Base-by-base conservation (phyloP, 2,113 vertebrate species). In the Siphamia tubifer region DNA sequence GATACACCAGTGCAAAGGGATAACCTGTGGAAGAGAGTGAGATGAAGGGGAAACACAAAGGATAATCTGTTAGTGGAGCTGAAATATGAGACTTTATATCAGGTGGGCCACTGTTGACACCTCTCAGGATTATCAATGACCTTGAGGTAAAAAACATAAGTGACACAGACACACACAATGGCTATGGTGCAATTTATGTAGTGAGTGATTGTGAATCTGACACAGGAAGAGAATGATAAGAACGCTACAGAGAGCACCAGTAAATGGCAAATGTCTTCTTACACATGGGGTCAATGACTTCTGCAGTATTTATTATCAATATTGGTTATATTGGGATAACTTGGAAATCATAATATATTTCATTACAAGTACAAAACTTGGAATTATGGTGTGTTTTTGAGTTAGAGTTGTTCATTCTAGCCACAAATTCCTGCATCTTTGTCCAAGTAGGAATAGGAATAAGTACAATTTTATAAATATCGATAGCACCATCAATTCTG, bases 1-100 rank as follows among this genome's bases (percentile, higher is more conserved):
- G 94, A 79, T 97, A 96, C 73, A 97, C 89, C 90, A 97, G 88
- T 74, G 96, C 96, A 89, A 94, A 94, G 25, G 96, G 96, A 90
- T 99, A 99, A 47, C 96, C 97, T 98, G 71, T 43, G 80, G 36
- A 65, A 69, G 30, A 66, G n/a, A n/a, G n/a, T n/a, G n/a, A n/a
- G 19, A 60, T 19, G 82, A 23, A 77, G 3, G 47, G 7, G 48
- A n/a, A 61, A 9, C 52, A 6, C 68, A 15, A 63, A 4, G 51
- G 3, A 47, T 23, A 40, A 23, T 21, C 24, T 10, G 21, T 83
- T 68, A 76, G 11, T 13, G 1, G 17, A 34, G 48, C 8, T 17
- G 1, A 1, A 31, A 8, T 5, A 2, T 1, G 6, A 6, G 24
- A 11, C 28, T 57, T 43, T 24, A 60, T 21, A 65, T 68, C 40